A percentile compares a stretch with the other conserved stretches of the same genome.
Conservation (phyloP, 2,797 vertebrate genomes). For the Crocodylus rhombifer region DNA sequence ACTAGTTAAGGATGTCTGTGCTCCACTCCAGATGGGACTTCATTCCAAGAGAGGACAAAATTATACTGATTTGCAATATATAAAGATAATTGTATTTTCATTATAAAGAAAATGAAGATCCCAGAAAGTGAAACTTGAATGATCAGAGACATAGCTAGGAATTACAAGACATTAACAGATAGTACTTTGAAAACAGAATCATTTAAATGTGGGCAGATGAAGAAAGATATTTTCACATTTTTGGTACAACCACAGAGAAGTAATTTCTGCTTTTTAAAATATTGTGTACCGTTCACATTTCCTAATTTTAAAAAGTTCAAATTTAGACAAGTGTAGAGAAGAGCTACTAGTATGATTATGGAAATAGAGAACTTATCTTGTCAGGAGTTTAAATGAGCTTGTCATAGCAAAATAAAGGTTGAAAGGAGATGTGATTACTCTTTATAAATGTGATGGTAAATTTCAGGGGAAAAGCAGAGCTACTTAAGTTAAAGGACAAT, state of each 20-base stretch:
- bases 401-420: too few relatives aligned
- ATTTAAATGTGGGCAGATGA: background rate
- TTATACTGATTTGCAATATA: background rate
- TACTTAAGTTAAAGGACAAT: too few relatives aligned
- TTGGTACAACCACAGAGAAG: background rate
- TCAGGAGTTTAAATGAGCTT: too few relatives aligned
- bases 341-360: too few relatives aligned
- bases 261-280: background rate
- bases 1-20: background rate
- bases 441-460: too few relatives aligned
- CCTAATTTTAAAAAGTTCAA: too few relatives aligned
- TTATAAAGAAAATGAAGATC: background rate
- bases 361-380: too few relatives aligned
- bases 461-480: too few relatives aligned
- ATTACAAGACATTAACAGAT: background rate
- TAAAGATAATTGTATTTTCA: background rate
- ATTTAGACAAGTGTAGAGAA: too few relatives aligned
- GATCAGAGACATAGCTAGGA: background rate
- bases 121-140: background rate
- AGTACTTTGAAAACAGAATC: background rate
- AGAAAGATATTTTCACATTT: background rate
- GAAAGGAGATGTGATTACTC: too few relatives aligned
- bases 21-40: background rate
- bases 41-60: background rate
- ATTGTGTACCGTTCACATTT: too few relatives aligned